A percentile compares a stretch with the other conserved stretches of the same genome.
phyloP scores from a whole-genome alignment of 2,113 vertebrate genomes.

The Anthoscopus minutus region DNA sequence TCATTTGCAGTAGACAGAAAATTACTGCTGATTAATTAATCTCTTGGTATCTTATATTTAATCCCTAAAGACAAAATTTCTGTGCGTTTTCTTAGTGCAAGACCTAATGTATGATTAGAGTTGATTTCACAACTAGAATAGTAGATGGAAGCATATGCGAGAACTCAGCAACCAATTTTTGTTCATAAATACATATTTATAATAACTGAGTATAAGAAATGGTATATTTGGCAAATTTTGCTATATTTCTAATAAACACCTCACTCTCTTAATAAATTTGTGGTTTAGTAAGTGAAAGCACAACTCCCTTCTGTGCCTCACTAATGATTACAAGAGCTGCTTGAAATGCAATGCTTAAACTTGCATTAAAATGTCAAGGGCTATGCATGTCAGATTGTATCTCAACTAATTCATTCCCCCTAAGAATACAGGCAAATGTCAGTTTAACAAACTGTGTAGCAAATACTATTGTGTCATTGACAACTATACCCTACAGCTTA shows the following conservation, averaged over 20 bases:
- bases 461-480: conserved; percentile 61
- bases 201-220: background rate
- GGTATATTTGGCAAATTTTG: background rate
- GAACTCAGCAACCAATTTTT: background rate
- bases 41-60: background rate
- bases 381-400: conserved; percentile 58
- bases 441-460: conserved; percentile 65
- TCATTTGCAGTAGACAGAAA: conserved; percentile 7
- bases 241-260: conserved; percentile 45
- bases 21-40: conserved; percentile 35
- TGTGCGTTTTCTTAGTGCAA: background rate
- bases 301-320: conserved; percentile 13
- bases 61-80: background rate
- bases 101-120: background rate
- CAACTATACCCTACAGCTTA: conserved; percentile 50
- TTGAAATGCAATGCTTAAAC: conserved; percentile 66
- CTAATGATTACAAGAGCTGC: conserved; percentile 54
- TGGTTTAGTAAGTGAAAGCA: conserved; percentile 38
- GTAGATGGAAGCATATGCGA: background rate
- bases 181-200: background rate
- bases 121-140: background rate
- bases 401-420: conserved; percentile 57
- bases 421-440: conserved; percentile 65
- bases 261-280: conserved; percentile 40
- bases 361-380: conserved; percentile 69